Evolutionary conservation across 2,888 invertebrate genomes (phyloP).

Genomic region (Drosophila anceps): DNA sequence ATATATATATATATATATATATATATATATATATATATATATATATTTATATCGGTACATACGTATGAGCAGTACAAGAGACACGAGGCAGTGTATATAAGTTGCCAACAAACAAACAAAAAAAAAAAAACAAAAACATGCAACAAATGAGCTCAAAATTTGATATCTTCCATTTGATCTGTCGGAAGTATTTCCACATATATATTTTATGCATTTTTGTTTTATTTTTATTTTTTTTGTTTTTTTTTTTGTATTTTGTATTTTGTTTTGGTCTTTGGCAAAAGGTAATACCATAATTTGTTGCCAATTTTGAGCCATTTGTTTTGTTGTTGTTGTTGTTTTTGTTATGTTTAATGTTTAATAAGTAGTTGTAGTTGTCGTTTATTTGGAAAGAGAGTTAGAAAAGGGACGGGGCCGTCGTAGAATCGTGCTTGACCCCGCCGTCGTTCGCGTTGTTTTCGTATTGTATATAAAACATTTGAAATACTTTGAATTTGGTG

Average conservation of each 20-base stretch:
- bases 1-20: slow-evolving; percentile 15
- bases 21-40: slow-evolving; percentile 13
- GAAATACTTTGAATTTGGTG: slow-evolving; percentile 83
- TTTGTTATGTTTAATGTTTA: slow-evolving; percentile 25
- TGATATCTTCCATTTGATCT: slow-evolving; percentile 24
- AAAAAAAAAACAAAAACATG: slow-evolving; percentile 12
- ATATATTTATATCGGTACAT: slow-evolving; percentile 11
- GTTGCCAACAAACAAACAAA: slow-evolving; percentile 39
- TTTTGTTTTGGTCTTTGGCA: slow-evolving; percentile 40
- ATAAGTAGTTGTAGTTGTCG: slow-evolving; percentile 23
- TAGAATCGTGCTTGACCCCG: slow-evolving; percentile 27
- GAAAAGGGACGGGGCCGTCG: slow-evolving; percentile 15
- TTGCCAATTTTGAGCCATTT: slow-evolving; percentile 37
- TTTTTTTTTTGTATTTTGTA: neutral
- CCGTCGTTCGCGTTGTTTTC: slow-evolving; percentile 26
- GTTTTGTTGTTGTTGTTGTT: neutral
- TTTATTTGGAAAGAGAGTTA: slow-evolving; percentile 10
- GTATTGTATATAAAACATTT: slow-evolving; percentile 68
- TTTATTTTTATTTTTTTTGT: neutral
- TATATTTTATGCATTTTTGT: neutral
- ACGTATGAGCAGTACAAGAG: slow-evolving; percentile 50
- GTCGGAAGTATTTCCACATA: slow-evolving; percentile 8
- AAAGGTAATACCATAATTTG: slow-evolving; percentile 20
- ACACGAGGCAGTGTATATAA: slow-evolving; percentile 61
- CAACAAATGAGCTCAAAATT: slow-evolving; percentile 25